Evolutionary conservation across 1,140 invertebrate genomes (phyloP).

Genomic region (Temnothorax curvispinosus): DNA sequence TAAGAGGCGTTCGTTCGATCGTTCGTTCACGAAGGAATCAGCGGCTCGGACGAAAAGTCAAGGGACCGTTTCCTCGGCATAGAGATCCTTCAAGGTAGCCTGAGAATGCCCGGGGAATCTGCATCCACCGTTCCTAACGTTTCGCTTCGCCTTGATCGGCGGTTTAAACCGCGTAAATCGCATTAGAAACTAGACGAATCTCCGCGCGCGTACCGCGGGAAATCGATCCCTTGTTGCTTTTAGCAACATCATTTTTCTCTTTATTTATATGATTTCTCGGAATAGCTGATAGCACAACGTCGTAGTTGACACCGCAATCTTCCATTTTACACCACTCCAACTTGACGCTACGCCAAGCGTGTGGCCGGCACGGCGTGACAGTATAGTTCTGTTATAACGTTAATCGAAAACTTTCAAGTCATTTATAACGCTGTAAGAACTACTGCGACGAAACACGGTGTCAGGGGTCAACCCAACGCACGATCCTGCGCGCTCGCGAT

Average conservation of each 20-base stretch:
- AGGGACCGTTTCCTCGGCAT: slow-evolving; percentile 56
- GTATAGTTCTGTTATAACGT: neutral
- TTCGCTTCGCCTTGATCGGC: slow-evolving; percentile 17
- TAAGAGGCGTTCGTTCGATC: slow-evolving; percentile 74
- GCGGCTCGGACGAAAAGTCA: slow-evolving; percentile 64
- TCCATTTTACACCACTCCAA: neutral
- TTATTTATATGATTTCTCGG: neutral
- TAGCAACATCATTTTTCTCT: neutral
- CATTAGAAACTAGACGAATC: neutral
- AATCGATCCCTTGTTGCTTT: neutral
- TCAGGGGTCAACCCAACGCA: slow-evolving; percentile 51
- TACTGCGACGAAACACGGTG: slow-evolving; percentile 54
- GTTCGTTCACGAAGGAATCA: slow-evolving; percentile 62
- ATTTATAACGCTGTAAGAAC: slow-evolving; percentile 46
- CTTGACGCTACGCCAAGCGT: neutral
- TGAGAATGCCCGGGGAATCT: slow-evolving; percentile 60
- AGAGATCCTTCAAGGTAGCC: slow-evolving; percentile 67
- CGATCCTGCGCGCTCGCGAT: slow-evolving; percentile 51
- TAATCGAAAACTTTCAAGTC: slow-evolving; percentile 58
- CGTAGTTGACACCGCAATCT: neutral
- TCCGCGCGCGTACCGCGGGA: neutral
- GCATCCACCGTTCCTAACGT: slow-evolving; percentile 12
- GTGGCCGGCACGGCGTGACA: neutral
- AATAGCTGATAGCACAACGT: neutral
- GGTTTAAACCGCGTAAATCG: slow-evolving; percentile 15